A percentile compares a stretch with the other conserved stretches of the same genome.
Conservation (phyloP, 1,140 invertebrate genomes). For the Drosophila tropicalis region DNA sequence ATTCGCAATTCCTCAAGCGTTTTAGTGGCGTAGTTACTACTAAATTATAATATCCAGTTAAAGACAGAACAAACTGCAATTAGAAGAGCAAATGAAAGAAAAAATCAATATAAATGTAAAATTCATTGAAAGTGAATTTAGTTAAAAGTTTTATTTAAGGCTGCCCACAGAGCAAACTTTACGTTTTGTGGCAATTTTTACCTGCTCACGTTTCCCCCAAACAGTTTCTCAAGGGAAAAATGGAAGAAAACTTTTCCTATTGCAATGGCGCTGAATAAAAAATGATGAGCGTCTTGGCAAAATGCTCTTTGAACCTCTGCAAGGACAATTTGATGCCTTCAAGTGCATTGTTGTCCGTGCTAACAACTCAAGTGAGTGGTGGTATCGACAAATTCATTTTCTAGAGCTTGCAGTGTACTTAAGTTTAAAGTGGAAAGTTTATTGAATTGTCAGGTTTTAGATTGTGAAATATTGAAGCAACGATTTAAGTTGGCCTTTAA, state of each 20-base stretch:
- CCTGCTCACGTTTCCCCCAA: background rate
- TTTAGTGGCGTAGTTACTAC: constrained; percentile 21
- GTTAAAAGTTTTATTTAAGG: constrained; percentile 10
- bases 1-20: constrained; percentile 12
- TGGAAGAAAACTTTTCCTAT: constrained; percentile 31
- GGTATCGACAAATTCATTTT: constrained; percentile 50
- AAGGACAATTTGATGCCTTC: constrained; percentile 46
- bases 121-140: constrained; percentile 27
- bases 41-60: background rate
- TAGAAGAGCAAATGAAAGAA: constrained; percentile 6
- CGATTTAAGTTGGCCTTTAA: background rate
- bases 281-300: constrained; percentile 53
- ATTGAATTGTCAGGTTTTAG: background rate
- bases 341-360: constrained; percentile 38
- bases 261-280: constrained; percentile 52
- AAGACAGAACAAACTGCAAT: constrained; percentile 1
- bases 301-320: constrained; percentile 46
- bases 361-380: constrained; percentile 27
- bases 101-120: constrained; percentile 25
- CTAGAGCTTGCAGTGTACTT: constrained; percentile 3
- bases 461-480: background rate
- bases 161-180: background rate
- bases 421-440: constrained; percentile 10
- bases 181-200: constrained; percentile 1
- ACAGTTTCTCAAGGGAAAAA: background rate